Evolutionary conservation across 2,888 invertebrate species (phyloP), one percentile per base, ranked within the genome.

Genomic region (Mallateleia sp.): DNA sequence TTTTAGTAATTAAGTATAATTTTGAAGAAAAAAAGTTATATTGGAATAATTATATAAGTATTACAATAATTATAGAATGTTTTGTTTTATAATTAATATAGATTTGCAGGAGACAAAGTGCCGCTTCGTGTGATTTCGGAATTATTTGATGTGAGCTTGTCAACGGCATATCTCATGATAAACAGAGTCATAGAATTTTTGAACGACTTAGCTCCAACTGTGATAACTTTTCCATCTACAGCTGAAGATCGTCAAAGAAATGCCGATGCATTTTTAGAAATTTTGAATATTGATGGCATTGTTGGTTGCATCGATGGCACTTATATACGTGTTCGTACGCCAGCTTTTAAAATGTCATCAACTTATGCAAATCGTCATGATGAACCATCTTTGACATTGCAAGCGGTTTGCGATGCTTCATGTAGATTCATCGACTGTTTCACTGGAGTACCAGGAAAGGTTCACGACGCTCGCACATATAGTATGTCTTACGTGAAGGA

Each of bases 361-460:
- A 52, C 52, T 1, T 69, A 69, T 47, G 58, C 58, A n/a, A 58
- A 58, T 32, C 58, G 58, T 28, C 58, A 58, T 58, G 58, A 58
- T 7, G 58, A 58, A 32, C n/a, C 58, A 18, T 32, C 28, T 5
- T 5, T 58, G 1, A 58, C 18, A 5, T n/a, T 58, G 15, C 58
- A 58, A 58, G 58, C 58, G 4, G 32, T 32, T 18, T 58, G 58
- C 14, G 52, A 52, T 52, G 2, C 1, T 4, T 24, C 22, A 14
- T 52, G 52, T 11, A 52, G 5, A 52, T 58, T 58, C 32, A 5
- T 58, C 5, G 58, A 58, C n/a, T 58, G 58, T n/a, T 58, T 58
- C 18, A 58, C 58, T 7, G 32, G 58, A n/a, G 8, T 32, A 32
- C 32, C 58, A 1, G 58, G 58, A 1, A 58, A 58, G 32, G 15